Conservation (phyloP, 2,113 vertebrate species). For the Saimiri boliviensis region DNA sequence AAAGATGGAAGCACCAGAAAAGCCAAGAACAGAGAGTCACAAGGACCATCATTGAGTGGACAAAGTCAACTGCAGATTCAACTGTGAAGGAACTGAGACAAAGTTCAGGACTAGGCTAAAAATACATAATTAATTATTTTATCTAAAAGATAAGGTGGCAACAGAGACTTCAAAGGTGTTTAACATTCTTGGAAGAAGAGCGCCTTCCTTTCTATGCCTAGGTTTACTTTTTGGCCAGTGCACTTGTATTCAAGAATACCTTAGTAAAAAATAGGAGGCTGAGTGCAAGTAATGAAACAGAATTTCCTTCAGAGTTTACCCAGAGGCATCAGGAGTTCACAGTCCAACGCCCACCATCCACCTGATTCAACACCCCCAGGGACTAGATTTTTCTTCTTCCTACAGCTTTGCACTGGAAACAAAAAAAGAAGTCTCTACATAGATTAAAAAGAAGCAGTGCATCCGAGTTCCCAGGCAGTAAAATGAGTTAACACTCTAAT, state of each 20-base stretch:
- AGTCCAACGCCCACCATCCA: not conserved
- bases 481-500: not conserved
- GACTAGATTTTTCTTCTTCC: not conserved
- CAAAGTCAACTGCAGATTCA: not conserved
- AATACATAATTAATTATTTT: not conserved
- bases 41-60: not conserved
- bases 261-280: not conserved
- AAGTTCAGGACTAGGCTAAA: not conserved
- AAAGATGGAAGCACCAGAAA: not conserved
- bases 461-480: not conserved
- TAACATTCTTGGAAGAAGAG: not conserved
- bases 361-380: not conserved
- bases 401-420: not conserved
- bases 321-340: not conserved
- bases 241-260: not conserved
- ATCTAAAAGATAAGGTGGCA: not conserved
- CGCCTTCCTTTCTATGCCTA: not conserved
- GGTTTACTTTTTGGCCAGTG: not conserved
- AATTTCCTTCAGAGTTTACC: not conserved
- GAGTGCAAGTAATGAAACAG: not conserved
- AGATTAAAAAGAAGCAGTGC: not conserved
- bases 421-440: not conserved
- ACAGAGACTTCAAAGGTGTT: not conserved
- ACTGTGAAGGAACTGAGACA: not conserved
- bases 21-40: not conserved